These are phyloP conservation scores for Peromyscus maniculatus DNA, from an alignment of 2,113 vertebrate genomes.

Conservation along the genomic window DNA sequence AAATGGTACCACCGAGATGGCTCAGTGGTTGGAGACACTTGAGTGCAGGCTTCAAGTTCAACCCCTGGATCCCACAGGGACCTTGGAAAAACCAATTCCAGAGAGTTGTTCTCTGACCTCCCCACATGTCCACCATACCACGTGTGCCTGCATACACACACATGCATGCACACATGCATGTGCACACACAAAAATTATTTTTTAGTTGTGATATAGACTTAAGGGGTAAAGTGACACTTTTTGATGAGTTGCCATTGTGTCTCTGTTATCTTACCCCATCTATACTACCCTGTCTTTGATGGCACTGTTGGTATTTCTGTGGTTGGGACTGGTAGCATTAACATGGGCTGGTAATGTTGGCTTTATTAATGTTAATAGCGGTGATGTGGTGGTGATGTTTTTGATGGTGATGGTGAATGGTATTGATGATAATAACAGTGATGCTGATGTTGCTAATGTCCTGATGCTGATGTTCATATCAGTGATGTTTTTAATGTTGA, in stretches of 20 bases:
- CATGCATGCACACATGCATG: rapidly evolving
- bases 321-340: neutral
- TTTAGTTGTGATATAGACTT: neutral
- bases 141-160: neutral
- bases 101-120: neutral
- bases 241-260: too few species aligned
- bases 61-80: neutral
- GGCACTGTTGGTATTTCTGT: too few species aligned
- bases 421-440: neutral
- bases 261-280: neutral
- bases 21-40: neutral
- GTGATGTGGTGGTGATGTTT: neutral
- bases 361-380: neutral
- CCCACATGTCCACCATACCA: neutral
- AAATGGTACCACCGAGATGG: neutral
- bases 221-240: neutral
- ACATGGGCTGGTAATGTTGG: neutral
- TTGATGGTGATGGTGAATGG: neutral
- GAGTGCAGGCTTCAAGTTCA: neutral
- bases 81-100: neutral
- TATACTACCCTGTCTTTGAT: neutral
- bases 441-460: neutral
- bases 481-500: neutral
- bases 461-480: neutral
- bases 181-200: neutral